Evolutionary conservation across 1,140 invertebrate species (phyloP).

Genomic region (Drosophila murphyi): DNA sequence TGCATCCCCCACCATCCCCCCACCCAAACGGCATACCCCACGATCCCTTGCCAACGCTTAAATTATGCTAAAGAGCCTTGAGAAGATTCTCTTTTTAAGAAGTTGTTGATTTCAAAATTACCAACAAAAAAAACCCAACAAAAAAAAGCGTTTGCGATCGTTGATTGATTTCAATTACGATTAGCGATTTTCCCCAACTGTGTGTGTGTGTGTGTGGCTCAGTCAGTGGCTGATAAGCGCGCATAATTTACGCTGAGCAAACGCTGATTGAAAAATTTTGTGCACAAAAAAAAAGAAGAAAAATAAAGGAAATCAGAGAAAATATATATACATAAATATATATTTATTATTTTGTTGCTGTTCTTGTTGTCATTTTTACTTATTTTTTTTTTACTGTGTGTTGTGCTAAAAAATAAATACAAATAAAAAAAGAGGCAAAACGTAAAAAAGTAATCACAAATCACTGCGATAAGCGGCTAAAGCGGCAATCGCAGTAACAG

Average conservation of each 20-base stretch:
- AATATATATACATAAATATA: slow-evolving; percentile 2
- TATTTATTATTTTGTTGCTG: slow-evolving; percentile 1
- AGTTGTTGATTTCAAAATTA: not conserved
- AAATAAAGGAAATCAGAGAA: too few relatives aligned
- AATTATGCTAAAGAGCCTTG: not conserved
- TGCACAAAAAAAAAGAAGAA: not conserved
- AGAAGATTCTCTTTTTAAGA: not conserved
- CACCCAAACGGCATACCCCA: not conserved
- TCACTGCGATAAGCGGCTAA: slow-evolving; percentile 48
- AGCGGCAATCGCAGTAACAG: slow-evolving; percentile 26
- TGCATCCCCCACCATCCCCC: not conserved
- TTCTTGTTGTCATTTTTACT: slow-evolving; percentile 27
- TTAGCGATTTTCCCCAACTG: slow-evolving; percentile 13
- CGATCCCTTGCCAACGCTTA: not conserved
- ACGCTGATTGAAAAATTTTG: slow-evolving; percentile 56
- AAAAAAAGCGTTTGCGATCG: slow-evolving; percentile 7
- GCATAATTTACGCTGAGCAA: slow-evolving; percentile 58
- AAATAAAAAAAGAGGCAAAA: slow-evolving; percentile 25
- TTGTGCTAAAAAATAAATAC: slow-evolving; percentile 21
- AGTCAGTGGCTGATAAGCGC: slow-evolving; percentile 57
- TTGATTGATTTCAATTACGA: slow-evolving; percentile 32
- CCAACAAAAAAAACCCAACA: not conserved
- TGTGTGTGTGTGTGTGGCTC: slow-evolving; percentile 17
- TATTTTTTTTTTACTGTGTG: slow-evolving; percentile 47
- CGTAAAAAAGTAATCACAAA: slow-evolving; percentile 58